Base-by-base conservation (phyloP, 2,113 vertebrate genomes). In the Nematolebias whitei region DNA sequence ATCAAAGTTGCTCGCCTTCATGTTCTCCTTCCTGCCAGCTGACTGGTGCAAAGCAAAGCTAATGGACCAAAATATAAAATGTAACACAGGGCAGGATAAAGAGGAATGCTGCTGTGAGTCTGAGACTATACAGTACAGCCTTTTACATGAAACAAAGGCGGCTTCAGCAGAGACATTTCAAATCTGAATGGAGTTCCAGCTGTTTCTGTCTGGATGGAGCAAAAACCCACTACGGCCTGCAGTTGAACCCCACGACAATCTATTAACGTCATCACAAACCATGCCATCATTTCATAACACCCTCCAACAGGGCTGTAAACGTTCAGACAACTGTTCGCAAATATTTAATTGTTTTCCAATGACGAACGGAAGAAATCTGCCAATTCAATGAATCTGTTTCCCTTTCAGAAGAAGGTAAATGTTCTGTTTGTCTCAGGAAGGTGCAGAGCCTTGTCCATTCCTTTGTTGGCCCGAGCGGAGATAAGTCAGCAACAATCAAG, bases 91-190 rank as follows among this genome's bases (percentile, higher is more conserved):
- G 47, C 70, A 63, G 48, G 56, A 32, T 29, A 56, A 29, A 47
- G 63, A 61, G 45, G 44, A 71, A 55, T 4, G 50, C 72, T 61
- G 77, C 78, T 55, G 64, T 4, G 13, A 65, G 72, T 80, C 32
- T 10, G 51, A 69, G n/a, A n/a, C n/a, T n/a, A n/a, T n/a, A n/a
- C n/a, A n/a, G n/a, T n/a, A n/a, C n/a, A n/a, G 66, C 80, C 79
- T 84, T 88, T 88, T 80, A 85, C 80, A 63, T 76, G 76, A 81
- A 87, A 87, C 80, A 72, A 74, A 83, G 84, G 76, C 76, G 53
- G 69, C 71, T 83, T 78, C 72, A n/a, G 50, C 63, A 85, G 75
- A 84, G 80, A 54, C 38, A 49, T 51, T 77, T 84, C 63, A 48
- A 71, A 68, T 74, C 47, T 63, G 50, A 67, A 74, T 78, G 85